These are phyloP conservation scores for Frankliniella fusca DNA, from an alignment of 2,888 invertebrate species.

Conservation along the genomic window DNA sequence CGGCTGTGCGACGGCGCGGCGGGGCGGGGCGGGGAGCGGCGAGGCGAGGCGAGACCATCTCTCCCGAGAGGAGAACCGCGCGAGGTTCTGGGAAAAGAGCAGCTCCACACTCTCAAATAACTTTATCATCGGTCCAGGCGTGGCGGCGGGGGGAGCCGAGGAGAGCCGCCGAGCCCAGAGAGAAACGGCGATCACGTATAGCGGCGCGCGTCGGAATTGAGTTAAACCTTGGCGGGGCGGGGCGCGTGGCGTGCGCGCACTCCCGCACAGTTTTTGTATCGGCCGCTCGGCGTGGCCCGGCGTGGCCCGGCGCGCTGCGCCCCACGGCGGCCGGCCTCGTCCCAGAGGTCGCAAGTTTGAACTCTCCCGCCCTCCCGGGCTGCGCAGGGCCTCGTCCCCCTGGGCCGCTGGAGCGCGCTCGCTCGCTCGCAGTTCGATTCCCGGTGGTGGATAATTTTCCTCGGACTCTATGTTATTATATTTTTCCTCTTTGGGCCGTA, in stretches of 20 bases:
- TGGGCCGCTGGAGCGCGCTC: background rate
- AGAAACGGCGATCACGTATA: constrained; percentile 17
- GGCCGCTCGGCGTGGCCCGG: background rate
- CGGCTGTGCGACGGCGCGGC: no score
- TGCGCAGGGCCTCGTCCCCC: background rate
- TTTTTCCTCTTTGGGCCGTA: no score
- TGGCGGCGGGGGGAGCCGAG: background rate
- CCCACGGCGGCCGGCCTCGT: background rate
- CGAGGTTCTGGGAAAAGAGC: no score
- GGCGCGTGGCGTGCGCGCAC: background rate
- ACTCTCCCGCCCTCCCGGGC: background rate
- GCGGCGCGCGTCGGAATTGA: background rate
- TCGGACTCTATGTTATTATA: background rate
- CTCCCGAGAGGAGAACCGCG: no score
- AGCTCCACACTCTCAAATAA: background rate
- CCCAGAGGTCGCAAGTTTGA: background rate
- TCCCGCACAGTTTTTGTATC: background rate
- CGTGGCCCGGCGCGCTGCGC: no score
- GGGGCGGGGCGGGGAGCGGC: no score
- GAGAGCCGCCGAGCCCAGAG: background rate
- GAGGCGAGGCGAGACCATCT: no score
- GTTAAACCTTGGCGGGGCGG: background rate
- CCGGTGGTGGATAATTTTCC: background rate
- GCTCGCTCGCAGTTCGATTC: background rate
- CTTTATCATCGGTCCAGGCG: background rate